These are phyloP conservation scores for Entomyzon cyanotis DNA, from an alignment of 2,113 vertebrate genomes.

Conservation along the genomic window DNA sequence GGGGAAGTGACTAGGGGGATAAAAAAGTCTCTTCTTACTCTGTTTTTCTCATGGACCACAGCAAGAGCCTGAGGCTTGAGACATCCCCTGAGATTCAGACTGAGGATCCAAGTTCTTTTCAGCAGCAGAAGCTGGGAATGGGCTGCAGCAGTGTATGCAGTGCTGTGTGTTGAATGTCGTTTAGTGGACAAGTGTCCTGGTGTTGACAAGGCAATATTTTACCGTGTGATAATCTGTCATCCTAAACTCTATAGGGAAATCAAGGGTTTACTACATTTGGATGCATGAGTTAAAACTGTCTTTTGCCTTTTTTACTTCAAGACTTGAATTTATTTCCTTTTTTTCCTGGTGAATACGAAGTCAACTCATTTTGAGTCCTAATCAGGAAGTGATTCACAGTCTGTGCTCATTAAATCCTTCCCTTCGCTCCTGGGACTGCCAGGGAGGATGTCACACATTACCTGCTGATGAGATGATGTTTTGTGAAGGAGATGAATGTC, in stretches of 20 bases:
- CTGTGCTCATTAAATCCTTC: conserved; percentile 55
- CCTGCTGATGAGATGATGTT: conserved; percentile 54
- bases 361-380: conserved; percentile 38
- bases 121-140: background rate
- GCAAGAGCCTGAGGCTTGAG: background rate
- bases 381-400: conserved; percentile 56
- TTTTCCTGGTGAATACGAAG: conserved; percentile 4
- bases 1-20: background rate
- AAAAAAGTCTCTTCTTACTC: background rate
- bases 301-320: background rate
- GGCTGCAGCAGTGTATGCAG: background rate
- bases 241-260: background rate
- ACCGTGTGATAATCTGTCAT: background rate
- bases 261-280: background rate
- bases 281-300: background rate
- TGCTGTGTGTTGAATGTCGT: background rate
- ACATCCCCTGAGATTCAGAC: background rate
- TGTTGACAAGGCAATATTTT: conserved; percentile 9
- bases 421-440: conserved; percentile 28
- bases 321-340: background rate
- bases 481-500: conserved; percentile 3
- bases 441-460: conserved; percentile 42
- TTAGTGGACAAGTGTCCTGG: background rate
- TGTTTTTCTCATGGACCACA: background rate
- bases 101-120: background rate